These are phyloP conservation scores for Emydoidea blandingii DNA, from an alignment of 2,797 vertebrate species.

Conservation along the genomic window DNA sequence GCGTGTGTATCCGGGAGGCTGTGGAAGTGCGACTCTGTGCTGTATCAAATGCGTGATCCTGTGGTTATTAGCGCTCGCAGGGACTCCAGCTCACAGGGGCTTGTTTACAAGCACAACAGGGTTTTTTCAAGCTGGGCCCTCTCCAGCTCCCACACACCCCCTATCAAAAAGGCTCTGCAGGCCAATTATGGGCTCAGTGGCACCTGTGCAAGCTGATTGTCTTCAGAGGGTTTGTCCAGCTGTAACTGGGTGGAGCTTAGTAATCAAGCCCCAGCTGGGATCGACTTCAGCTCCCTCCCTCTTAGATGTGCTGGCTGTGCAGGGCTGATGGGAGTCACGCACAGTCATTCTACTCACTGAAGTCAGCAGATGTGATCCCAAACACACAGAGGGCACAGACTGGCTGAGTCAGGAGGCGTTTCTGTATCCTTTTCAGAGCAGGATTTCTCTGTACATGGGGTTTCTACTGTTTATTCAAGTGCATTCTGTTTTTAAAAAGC, in stretches of 20 bases:
- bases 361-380: not conserved
- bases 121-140: not conserved
- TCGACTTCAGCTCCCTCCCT: not conserved
- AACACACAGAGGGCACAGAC: not conserved
- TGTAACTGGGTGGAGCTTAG: not conserved
- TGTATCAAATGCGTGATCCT: accelerated
- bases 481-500: not conserved
- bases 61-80: not conserved
- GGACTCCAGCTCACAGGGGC: not conserved
- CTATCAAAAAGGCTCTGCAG: not conserved
- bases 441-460: not conserved
- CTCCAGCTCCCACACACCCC: not conserved
- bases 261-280: not conserved
- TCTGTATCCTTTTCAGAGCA: not conserved
- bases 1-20: not conserved
- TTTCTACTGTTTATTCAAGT: not conserved
- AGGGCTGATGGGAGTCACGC: not conserved
- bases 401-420: not conserved
- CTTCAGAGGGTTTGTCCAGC: not conserved
- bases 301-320: not conserved
- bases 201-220: not conserved
- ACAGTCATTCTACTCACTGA: not conserved
- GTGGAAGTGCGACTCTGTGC: not conserved
- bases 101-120: not conserved
- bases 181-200: not conserved